phyloP scores from a whole-genome alignment of 2,888 invertebrate genomes.

The Dendrolimus pini region DNA sequence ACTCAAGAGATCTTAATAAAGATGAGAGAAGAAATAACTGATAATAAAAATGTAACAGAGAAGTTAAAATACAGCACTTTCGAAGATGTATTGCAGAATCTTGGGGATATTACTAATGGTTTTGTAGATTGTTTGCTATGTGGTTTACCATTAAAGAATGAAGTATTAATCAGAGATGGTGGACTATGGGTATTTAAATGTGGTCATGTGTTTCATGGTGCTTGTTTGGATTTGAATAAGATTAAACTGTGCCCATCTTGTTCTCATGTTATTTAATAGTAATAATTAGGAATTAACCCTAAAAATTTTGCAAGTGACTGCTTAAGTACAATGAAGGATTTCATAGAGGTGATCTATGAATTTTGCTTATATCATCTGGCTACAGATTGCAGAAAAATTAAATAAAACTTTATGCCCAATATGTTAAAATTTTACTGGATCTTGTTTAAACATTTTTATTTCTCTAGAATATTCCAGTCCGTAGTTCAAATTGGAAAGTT shows the following conservation, averaged over 20 bases:
- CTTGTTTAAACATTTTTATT: too few relatives aligned
- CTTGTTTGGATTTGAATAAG: constrained; percentile 76
- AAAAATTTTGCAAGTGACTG: not conserved
- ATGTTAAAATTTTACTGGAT: too few relatives aligned
- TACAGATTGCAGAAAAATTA: too few relatives aligned
- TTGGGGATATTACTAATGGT: constrained; percentile 32
- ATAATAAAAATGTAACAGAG: too few relatives aligned
- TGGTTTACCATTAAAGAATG: constrained; percentile 76
- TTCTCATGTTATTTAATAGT: constrained; percentile 16
- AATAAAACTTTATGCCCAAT: too few relatives aligned
- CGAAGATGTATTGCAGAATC: constrained; percentile 35
- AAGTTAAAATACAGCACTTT: constrained; percentile 25
- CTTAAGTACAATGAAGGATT: too few relatives aligned
- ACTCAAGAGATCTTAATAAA: not conserved
- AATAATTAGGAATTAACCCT: constrained; percentile 5
- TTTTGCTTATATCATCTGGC: too few relatives aligned
- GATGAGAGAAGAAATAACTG: constrained; percentile 7
- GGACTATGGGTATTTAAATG: constrained; percentile 79
- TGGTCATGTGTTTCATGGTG: constrained; percentile 79
- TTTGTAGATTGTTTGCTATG: constrained; percentile 70
- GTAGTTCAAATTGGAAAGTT: too few relatives aligned
- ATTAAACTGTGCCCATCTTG: constrained; percentile 66
- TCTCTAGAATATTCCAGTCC: too few relatives aligned
- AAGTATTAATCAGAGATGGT: constrained; percentile 76
- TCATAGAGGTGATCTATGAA: too few relatives aligned